Evolutionary conservation across 2,888 invertebrate genomes (phyloP), one percentile per base, ranked within the genome.

Genomic region (Apomyelois bistriatella): DNA sequence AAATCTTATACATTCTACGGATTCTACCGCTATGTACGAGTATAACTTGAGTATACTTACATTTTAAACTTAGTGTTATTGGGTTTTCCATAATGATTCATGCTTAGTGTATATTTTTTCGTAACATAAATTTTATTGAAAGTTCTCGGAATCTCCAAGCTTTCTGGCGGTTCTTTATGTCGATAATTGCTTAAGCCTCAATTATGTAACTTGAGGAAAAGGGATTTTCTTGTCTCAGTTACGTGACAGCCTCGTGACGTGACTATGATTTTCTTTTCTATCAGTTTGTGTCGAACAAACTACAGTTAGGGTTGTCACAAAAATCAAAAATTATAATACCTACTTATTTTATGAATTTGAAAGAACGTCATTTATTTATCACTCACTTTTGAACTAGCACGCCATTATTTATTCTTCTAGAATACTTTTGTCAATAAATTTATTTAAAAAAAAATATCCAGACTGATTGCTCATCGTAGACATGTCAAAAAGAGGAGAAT

Each of bases 121-220:
- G 51, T 62, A 63, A 61, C 58, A 65, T 66, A 72, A 54, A 59
- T 67, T 68, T 71, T 68, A 67, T 71, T 62, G 69, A 61, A 60
- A 54, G 62, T 78, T 77, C 74, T 66, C 53, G 68, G 76, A 75
- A 79, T 52, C 60, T 61, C 61, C 59, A 56, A 65, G 69, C 71
- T 75, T 77, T 75, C 74, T 71, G 74, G 66, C 53, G 58, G 62
- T 60, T 60, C n/a, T 60, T 58, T 60, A 61, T 66, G 62, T 65
- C 65, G 57, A 58, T 65, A 64, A 65, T 75, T 72, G 62, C 71
- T 66, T 69, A 75, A 74, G 70, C 72, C 72, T 72, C 71, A 8
- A 16, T 77, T 73, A 60, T 64, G 70, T 56, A 74, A 77, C 55
- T 42, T 50, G 54, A 58, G 73, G 71, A 76, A 79, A 76, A 70